phyloP scores from a whole-genome alignment of 2,888 invertebrate species.

The Cephus spinipes region DNA sequence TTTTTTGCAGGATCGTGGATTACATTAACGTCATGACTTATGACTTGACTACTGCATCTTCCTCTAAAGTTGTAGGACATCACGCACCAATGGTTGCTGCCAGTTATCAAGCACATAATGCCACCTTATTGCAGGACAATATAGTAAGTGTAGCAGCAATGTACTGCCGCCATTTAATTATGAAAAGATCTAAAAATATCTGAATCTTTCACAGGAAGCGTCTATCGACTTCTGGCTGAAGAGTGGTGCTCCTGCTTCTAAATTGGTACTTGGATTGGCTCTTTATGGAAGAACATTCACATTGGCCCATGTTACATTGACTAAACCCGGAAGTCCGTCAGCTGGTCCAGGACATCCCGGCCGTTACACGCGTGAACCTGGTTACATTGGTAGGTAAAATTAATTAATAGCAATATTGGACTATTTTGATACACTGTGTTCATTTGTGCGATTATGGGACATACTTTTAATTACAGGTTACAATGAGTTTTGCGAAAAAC shows the following conservation, averaged over 20 bases:
- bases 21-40: conserved; percentile 78
- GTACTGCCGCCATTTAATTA: no score
- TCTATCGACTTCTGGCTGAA: conserved; percentile 70
- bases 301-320: conserved; percentile 64
- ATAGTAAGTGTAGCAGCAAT: no score
- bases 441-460: background rate
- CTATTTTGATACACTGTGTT: no score
- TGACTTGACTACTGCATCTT: conserved; percentile 75
- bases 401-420: no score
- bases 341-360: conserved; percentile 74
- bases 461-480: conserved; percentile 66
- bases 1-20: conserved; percentile 68
- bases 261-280: conserved; percentile 78
- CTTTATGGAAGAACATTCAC: conserved; percentile 79
- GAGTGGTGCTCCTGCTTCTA: conserved; percentile 72
- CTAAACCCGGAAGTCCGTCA: conserved; percentile 71
- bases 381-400: conserved; percentile 69
- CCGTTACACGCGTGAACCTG: conserved; percentile 74
- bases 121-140: no score
- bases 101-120: conserved; percentile 14
- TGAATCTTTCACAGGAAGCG: conserved; percentile 59
- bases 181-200: background rate
- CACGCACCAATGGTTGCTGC: conserved; percentile 74
- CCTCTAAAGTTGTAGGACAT: conserved; percentile 75
- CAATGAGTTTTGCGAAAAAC: conserved; percentile 71